phyloP scores from a whole-genome alignment of 1,140 invertebrate genomes.

The Aporrectodea caliginosa region DNA sequence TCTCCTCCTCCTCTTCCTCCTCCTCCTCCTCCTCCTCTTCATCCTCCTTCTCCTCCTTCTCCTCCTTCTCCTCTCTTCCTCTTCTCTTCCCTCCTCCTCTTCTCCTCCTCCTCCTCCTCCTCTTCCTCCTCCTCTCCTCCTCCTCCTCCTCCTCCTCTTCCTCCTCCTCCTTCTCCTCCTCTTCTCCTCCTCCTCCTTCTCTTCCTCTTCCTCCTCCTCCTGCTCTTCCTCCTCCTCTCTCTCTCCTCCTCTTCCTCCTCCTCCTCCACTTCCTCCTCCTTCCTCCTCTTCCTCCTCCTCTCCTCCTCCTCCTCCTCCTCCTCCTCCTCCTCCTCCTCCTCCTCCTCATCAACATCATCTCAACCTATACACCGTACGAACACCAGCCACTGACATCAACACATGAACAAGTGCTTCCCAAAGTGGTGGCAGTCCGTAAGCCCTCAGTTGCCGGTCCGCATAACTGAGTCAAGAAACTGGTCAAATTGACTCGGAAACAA shows the following conservation, averaged over 20 bases:
- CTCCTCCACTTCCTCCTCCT: too few species aligned
- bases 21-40: neutral
- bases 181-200: slow-evolving; percentile 8
- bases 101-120: neutral
- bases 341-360: too few species aligned
- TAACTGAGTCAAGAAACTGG: too few species aligned
- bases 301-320: neutral
- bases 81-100: neutral
- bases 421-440: too few species aligned
- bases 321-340: too few species aligned
- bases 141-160: neutral
- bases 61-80: neutral
- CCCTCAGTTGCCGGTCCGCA: too few species aligned
- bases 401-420: too few species aligned
- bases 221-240: neutral
- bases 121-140: neutral
- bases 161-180: neutral
- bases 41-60: neutral
- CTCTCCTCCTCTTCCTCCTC: slow-evolving; percentile 2
- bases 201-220: neutral
- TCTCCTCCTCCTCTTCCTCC: neutral
- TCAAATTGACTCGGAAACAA: too few species aligned
- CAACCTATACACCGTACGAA: neutral
- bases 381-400: neutral
- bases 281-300: slow-evolving; percentile 1